Conservation (phyloP, 1,140 invertebrate genomes). For the Platorchestia sp. region DNA sequence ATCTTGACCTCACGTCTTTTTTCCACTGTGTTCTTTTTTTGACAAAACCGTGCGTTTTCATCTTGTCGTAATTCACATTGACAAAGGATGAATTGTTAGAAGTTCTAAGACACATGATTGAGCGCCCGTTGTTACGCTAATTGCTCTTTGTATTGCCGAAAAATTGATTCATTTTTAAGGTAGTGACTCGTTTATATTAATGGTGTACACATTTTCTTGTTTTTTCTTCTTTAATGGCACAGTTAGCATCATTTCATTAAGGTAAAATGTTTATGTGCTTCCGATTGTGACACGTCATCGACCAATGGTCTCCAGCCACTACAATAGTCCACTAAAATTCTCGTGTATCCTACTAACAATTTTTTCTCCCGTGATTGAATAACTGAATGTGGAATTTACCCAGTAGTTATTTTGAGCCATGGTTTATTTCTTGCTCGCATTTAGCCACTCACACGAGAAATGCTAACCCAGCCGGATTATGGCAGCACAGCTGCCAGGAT, state of each 20-base stretch:
- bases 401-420: not conserved
- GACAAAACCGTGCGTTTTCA: no score
- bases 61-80: no score
- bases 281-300: not conserved
- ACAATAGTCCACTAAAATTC: not conserved
- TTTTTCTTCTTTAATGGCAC: not conserved
- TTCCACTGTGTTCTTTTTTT: no score
- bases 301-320: not conserved
- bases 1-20: no score
- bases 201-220: no score
- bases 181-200: no score
- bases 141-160: no score
- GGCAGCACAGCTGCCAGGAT: slow-evolving; percentile 49
- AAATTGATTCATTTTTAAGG: no score
- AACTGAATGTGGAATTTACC: not conserved
- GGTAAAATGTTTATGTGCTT: not conserved
- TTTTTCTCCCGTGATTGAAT: not conserved
- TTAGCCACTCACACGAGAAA: slow-evolving; percentile 48
- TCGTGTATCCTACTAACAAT: not conserved
- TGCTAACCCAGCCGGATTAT: slow-evolving; percentile 45
- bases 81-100: no score
- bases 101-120: no score
- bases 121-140: no score
- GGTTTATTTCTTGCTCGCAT: not conserved
- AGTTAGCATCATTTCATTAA: not conserved